phyloP scores from a whole-genome alignment of 2,113 vertebrate genomes.

The Osmerus mordax region DNA sequence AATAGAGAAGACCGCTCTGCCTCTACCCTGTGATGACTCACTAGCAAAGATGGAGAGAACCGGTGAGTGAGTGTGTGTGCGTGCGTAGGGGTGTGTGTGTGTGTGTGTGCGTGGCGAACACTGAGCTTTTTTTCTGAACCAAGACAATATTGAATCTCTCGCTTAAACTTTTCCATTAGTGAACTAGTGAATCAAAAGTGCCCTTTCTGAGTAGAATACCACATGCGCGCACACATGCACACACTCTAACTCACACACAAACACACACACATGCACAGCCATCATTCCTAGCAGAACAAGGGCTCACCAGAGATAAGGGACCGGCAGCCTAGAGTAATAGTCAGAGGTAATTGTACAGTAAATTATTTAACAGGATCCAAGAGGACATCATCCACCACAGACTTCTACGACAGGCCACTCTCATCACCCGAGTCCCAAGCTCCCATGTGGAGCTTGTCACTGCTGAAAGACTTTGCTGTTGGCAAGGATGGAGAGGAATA shows the following conservation, averaged over 20 bases:
- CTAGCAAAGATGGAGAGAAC: conserved; percentile 5
- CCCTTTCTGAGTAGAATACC: conserved; percentile 24
- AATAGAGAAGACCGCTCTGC: conserved; percentile 21
- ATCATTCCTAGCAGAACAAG: conserved; percentile 2
- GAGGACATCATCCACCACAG: conserved; percentile 12
- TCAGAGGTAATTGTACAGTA: conserved; percentile 42
- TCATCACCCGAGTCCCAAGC: conserved; percentile 9
- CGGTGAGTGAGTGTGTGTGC: neutral
- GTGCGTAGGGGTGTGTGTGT: neutral
- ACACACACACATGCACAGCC: neutral
- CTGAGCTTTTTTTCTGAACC: conserved; percentile 5
- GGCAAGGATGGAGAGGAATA: neutral
- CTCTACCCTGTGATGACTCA: conserved; percentile 47
- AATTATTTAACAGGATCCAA: conserved; percentile 49
- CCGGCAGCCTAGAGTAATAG: conserved; percentile 26
- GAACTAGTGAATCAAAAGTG: conserved; percentile 14
- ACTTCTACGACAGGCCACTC: neutral
- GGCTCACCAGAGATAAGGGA: conserved; percentile 16
- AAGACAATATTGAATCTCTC: conserved; percentile 3
- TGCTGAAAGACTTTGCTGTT: neutral
- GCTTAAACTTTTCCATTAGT: conserved; percentile 25
- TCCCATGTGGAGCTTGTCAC: conserved; percentile 44
- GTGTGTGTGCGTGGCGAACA: neutral
- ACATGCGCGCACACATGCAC: conserved; percentile 12
- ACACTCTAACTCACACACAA: conserved; percentile 4